A percentile compares a stretch with the other conserved stretches of the same genome.
These are phyloP conservation scores for Calliopsis andreniformis DNA, from an alignment of 1,140 invertebrate species.

Conservation along the genomic window DNA sequence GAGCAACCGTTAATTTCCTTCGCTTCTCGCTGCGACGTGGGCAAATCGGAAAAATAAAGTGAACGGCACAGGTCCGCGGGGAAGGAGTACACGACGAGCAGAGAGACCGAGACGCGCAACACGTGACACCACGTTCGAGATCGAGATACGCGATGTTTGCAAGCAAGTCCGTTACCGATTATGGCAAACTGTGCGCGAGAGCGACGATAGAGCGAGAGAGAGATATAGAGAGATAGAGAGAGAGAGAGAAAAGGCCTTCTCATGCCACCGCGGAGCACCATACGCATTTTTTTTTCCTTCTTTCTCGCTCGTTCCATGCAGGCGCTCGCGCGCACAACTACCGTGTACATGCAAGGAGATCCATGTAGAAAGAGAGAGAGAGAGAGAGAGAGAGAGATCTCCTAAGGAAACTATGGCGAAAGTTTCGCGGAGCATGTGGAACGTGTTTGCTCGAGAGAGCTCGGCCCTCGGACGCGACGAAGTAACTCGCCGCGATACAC, in stretches of 20 bases:
- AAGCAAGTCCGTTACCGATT: conserved; percentile 41
- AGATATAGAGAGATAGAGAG: neutral
- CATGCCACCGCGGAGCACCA: too few species aligned
- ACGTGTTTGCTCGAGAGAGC: conserved; percentile 13
- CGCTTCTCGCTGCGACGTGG: conserved; percentile 19
- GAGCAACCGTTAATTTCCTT: conserved; percentile 15
- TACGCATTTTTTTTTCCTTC: neutral
- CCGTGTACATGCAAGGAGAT: too few species aligned
- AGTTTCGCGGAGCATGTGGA: conserved; percentile 22
- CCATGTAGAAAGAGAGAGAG: too few species aligned
- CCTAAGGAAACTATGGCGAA: conserved; percentile 14
- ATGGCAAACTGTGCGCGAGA: conserved; percentile 26
- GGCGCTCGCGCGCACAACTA: neutral
- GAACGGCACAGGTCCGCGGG: conserved; percentile 1
- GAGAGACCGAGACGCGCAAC: conserved; percentile 33
- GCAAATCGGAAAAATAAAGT: conserved; percentile 34
- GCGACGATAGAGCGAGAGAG: neutral
- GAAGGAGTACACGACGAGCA: conserved; percentile 17
- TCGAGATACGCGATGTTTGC: conserved; percentile 37
- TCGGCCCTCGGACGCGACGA: too few species aligned
- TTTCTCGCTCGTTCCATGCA: neutral
- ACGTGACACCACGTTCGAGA: conserved; percentile 33
- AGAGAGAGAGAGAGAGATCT: too few species aligned
- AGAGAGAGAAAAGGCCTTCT: conserved; percentile 1
- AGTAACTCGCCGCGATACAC: too few species aligned